phyloP scores from a whole-genome alignment of 2,888 invertebrate genomes.

The Stramonita haemastoma region DNA sequence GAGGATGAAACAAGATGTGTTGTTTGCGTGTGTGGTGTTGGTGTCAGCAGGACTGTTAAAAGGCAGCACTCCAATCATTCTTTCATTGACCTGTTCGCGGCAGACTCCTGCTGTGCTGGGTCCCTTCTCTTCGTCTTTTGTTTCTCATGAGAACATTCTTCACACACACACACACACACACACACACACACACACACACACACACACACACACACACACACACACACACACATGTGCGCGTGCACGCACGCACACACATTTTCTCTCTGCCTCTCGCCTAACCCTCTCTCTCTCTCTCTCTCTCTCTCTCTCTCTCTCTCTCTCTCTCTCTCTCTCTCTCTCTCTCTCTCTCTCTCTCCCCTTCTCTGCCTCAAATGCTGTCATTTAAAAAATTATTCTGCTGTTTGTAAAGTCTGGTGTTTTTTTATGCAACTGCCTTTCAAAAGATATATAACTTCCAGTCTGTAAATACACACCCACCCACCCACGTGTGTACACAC shows the following conservation, averaged over 20 bases:
- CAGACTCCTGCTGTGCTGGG: too few species aligned
- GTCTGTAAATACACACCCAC: too few species aligned
- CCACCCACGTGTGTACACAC: too few species aligned
- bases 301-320: conserved; percentile 1
- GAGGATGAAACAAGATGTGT: too few species aligned
- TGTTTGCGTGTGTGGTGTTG: too few species aligned
- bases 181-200: conserved; percentile 14
- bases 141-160: background rate
- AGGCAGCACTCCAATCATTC: too few species aligned
- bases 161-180: conserved; percentile 4
- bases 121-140: background rate
- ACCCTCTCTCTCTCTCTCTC: background rate
- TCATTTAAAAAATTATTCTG: too few species aligned
- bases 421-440: too few species aligned
- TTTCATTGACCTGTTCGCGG: too few species aligned
- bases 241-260: background rate
- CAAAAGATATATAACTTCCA: too few species aligned
- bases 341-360: background rate
- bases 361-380: background rate
- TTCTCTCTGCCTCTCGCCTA: background rate
- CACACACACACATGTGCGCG: background rate
- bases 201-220: conserved; percentile 7
- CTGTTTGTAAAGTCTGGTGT: background rate
- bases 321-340: background rate
- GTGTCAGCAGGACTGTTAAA: too few species aligned